Evolutionary conservation across 2,888 invertebrate genomes (phyloP).

Genomic region (Campoplex capitator): DNA sequence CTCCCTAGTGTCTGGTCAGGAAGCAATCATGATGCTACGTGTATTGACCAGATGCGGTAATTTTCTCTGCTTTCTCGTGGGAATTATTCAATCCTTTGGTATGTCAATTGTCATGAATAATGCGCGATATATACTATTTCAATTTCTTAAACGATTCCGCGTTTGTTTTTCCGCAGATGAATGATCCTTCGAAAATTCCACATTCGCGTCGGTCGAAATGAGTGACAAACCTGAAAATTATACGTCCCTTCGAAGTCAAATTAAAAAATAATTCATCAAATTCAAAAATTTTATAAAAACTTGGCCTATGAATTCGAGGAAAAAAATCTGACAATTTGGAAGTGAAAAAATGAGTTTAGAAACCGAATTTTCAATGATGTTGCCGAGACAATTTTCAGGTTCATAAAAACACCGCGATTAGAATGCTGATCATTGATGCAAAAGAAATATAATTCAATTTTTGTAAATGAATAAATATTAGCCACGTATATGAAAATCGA

Average conservation of each 20-base stretch:
- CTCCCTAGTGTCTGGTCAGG: conserved; percentile 47
- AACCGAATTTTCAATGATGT: neutral
- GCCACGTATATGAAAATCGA: neutral
- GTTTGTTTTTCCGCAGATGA: neutral
- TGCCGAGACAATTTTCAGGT: no score
- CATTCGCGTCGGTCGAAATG: no score
- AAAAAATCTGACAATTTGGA: neutral
- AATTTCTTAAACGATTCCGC: neutral
- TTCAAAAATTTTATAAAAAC: neutral
- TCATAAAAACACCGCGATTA: no score
- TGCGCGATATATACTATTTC: neutral
- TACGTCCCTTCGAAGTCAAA: neutral
- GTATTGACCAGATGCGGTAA: conserved; percentile 48
- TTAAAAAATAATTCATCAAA: neutral
- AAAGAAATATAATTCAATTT: neutral
- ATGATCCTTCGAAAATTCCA: neutral
- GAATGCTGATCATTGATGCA: neutral
- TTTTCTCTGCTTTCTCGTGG: conserved; percentile 51
- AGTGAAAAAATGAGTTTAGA: neutral
- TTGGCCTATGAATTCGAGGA: neutral
- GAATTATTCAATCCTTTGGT: conserved; percentile 47
- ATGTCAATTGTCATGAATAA: conserved; percentile 22
- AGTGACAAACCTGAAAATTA: neutral
- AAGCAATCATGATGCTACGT: conserved; percentile 58
- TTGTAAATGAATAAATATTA: neutral